Evolutionary conservation across 64 coral and sea anemone genomes (phyloP).

Genomic region (Porites australiensis): DNA sequence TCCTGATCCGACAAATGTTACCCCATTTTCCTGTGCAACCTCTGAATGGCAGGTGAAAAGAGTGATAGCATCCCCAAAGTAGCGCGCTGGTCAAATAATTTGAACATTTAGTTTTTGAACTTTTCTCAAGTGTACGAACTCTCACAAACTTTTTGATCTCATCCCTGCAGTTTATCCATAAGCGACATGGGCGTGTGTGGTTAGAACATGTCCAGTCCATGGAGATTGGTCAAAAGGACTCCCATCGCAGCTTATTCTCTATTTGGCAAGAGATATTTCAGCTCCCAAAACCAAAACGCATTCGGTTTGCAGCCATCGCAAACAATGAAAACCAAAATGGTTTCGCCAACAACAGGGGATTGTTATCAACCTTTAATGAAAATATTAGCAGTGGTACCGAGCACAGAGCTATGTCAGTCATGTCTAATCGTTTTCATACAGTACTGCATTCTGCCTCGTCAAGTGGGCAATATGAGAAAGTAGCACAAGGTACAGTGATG

Average conservation of each 20-base stretch:
- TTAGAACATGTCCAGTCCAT: conserved; percentile 88
- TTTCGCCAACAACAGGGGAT: conserved; percentile 10
- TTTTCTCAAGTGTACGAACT: no score
- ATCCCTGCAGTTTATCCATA: conserved; percentile 84
- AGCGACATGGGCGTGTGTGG: conserved; percentile 74
- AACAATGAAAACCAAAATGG: conserved; percentile 36
- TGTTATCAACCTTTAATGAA: conserved; percentile 32
- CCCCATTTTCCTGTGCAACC: no score
- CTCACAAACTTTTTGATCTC: neutral
- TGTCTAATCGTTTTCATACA: conserved; percentile 80
- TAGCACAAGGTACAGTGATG: conserved; percentile 75
- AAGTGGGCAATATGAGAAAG: conserved; percentile 94
- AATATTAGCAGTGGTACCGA: neutral
- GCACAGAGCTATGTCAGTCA: conserved; percentile 62
- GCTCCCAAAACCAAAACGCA: conserved; percentile 89
- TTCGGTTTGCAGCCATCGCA: conserved; percentile 66
- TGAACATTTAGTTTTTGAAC: no score
- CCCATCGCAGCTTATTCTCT: conserved; percentile 86
- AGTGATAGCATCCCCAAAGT: no score
- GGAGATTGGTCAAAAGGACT: conserved; percentile 93
- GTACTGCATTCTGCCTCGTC: conserved; percentile 76
- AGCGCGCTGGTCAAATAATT: no score
- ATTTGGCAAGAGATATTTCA: conserved; percentile 97
- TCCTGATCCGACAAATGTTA: no score
- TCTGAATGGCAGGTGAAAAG: no score